These are phyloP conservation scores for Magallana nippona DNA, from an alignment of 2,888 invertebrate genomes.

Conservation along the genomic window DNA sequence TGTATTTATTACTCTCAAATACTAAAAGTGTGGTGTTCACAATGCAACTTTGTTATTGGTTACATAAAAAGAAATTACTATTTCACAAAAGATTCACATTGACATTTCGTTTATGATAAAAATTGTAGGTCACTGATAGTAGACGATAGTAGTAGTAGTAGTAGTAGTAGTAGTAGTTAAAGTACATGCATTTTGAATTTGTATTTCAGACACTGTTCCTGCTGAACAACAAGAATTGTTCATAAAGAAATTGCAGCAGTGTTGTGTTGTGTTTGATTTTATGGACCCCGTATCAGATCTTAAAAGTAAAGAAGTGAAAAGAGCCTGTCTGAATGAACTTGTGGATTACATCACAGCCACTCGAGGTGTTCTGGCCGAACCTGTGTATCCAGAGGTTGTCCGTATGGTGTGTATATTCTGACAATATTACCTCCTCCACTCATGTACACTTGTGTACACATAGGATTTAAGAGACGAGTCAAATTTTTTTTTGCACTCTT, in stretches of 20 bases:
- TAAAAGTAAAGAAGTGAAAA: conserved; percentile 99
- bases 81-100: too few relatives aligned
- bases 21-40: too few relatives aligned
- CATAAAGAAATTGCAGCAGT: conserved; percentile 97
- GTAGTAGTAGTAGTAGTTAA: background rate
- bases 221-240: conserved; percentile 97
- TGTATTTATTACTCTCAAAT: too few relatives aligned
- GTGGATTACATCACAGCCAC: conserved; percentile 96
- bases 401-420: conserved; percentile 90
- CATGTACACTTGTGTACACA: background rate
- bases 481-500: too few relatives aligned
- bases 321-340: conserved; percentile 97
- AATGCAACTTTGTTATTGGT: too few relatives aligned
- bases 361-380: conserved; percentile 96
- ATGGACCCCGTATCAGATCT: conserved; percentile 97
- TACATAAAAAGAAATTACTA: too few relatives aligned
- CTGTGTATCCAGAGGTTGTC: conserved; percentile 98
- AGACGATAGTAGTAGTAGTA: too few relatives aligned
- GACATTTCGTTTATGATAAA: too few relatives aligned
- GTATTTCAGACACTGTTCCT: conserved; percentile 82
- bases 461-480: background rate
- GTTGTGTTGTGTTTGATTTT: conserved; percentile 99
- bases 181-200: background rate
- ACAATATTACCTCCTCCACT: background rate
- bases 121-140: too few relatives aligned